Percentiles rank a stretch among this genome's conserved stretches.
These are phyloP conservation scores for Catostylus mosaicus DNA, from an alignment of 30 jellyfish, hydroid and myxozoan species.

Conservation along the genomic window DNA sequence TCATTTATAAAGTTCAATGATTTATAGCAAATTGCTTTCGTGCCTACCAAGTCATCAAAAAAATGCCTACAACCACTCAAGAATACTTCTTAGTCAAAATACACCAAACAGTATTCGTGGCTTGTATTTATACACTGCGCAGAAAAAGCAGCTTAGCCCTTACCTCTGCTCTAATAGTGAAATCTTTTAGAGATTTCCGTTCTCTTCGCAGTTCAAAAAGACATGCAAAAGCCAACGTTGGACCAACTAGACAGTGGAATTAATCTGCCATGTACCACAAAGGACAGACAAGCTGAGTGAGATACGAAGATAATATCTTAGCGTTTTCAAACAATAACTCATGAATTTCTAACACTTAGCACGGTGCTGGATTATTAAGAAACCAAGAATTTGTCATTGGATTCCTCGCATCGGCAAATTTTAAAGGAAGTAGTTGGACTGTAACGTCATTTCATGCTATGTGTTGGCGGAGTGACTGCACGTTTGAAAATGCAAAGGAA, in stretches of 20 bases:
- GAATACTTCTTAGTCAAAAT: too few relatives aligned
- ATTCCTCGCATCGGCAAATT: neutral
- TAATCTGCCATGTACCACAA: constrained; percentile 19
- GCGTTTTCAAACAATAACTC: neutral
- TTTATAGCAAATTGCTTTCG: too few relatives aligned
- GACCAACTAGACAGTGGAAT: neutral
- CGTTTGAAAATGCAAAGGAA: too few relatives aligned
- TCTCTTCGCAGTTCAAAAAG: neutral
- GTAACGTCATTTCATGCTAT: too few relatives aligned
- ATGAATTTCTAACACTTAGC: constrained; percentile 44
- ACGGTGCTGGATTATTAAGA: constrained; percentile 41
- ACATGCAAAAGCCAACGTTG: constrained; percentile 11
- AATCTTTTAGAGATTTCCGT: neutral
- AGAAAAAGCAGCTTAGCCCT: neutral
- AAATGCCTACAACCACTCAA: too few relatives aligned
- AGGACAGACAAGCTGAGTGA: constrained; percentile 6
- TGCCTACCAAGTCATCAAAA: too few relatives aligned
- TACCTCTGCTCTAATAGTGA: neutral
- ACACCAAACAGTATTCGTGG: too few relatives aligned
- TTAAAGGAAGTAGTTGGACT: too few relatives aligned
- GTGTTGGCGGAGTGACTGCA: too few relatives aligned
- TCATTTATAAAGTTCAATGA: too few relatives aligned
- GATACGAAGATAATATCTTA: constrained; percentile 4
- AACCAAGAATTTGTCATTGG: constrained; percentile 14
- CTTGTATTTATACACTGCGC: neutral